These are phyloP conservation scores for Lutjanus argentimaculatus DNA, from an alignment of 2,797 vertebrate species.

Conservation along the genomic window DNA sequence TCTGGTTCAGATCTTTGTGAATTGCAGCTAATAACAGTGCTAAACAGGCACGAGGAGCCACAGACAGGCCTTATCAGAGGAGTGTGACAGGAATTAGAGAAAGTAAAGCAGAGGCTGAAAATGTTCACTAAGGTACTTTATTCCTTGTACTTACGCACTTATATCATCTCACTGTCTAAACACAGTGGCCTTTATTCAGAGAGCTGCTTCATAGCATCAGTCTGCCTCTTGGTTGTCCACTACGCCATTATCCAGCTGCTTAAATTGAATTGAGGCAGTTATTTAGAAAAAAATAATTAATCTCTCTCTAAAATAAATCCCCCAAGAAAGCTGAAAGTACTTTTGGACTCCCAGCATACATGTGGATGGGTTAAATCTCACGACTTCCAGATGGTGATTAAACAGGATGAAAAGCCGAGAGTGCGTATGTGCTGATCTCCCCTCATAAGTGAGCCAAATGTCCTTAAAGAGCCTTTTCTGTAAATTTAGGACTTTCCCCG, in stretches of 20 bases:
- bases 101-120: slow-evolving; percentile 12
- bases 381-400: slow-evolving; percentile 15
- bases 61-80: slow-evolving; percentile 25
- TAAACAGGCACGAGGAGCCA: slow-evolving; percentile 40
- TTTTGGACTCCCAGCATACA: slow-evolving; percentile 16
- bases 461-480: slow-evolving; percentile 44
- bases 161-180: slow-evolving; percentile 10
- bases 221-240: background rate
- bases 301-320: slow-evolving; percentile 25
- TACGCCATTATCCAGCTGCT: background rate
- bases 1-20: slow-evolving; percentile 70
- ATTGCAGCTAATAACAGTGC: slow-evolving; percentile 50
- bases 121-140: background rate
- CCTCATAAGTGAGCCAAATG: slow-evolving; percentile 27
- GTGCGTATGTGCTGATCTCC: slow-evolving; percentile 16
- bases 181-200: slow-evolving; percentile 11
- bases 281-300: background rate
- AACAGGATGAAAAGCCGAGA: slow-evolving; percentile 19
- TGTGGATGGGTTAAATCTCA: slow-evolving; percentile 15
- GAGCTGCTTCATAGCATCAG: background rate
- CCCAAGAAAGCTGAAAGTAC: slow-evolving; percentile 8
- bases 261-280: background rate
- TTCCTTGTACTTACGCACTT: background rate
- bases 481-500: slow-evolving; percentile 25
- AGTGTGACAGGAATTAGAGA: background rate